Conservation (phyloP, 2,113 vertebrate species). For the Sphaerodactylus townsendi region DNA sequence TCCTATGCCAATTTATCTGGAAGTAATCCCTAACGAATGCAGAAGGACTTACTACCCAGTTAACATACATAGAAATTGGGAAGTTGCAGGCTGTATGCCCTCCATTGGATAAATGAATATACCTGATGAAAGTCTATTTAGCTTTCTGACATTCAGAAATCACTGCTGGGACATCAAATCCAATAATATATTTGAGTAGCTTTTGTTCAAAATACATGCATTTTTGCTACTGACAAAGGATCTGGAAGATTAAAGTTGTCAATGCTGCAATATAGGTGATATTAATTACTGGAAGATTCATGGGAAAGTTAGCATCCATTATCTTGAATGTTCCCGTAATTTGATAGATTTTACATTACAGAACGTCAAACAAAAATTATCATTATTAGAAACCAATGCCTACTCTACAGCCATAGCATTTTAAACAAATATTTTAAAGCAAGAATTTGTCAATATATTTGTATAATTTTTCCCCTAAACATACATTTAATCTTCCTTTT, state of each 20-base stretch:
- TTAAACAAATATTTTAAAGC: background rate
- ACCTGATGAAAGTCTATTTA: constrained; percentile 23
- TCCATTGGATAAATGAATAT: background rate
- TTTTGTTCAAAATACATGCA: constrained; percentile 37
- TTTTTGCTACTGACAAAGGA: constrained; percentile 13
- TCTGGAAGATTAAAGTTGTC: constrained; percentile 7
- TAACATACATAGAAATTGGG: background rate
- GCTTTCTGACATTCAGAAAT: constrained; percentile 40
- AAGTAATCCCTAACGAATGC: background rate
- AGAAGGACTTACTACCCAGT: background rate
- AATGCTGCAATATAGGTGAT: background rate
- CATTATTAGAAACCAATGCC: background rate
- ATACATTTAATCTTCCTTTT: background rate
- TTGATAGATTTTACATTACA: background rate
- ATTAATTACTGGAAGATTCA: background rate
- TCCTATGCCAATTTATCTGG: background rate
- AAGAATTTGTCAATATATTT: background rate
- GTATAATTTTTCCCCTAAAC: background rate
- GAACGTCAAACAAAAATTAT: background rate
- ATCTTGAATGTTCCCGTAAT: background rate
- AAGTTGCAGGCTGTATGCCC: background rate
- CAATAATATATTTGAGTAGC: constrained; percentile 36
- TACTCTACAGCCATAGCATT: background rate
- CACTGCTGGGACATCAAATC: constrained; percentile 26
- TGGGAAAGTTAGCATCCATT: background rate